phyloP scores from a whole-genome alignment of 1,140 invertebrate genomes.

The Drosophila biarmipes region DNA sequence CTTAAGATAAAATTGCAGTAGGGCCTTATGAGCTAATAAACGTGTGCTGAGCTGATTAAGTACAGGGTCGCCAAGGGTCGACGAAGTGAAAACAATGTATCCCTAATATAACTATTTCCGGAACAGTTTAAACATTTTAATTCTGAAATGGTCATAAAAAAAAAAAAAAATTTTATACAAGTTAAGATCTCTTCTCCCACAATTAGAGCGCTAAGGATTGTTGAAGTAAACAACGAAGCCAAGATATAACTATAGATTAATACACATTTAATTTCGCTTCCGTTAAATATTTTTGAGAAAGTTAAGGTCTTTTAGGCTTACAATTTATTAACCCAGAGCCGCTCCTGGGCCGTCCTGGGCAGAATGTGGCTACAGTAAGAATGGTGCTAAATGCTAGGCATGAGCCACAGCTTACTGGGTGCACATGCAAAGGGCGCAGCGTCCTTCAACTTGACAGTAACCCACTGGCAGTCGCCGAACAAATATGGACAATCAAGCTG shows the following conservation, averaged over 20 bases:
- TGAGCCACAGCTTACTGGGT: not conserved
- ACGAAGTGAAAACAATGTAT: not conserved
- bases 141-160: too few species aligned
- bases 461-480: constrained; percentile 29
- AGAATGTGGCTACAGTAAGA: constrained; percentile 7
- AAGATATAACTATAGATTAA: too few species aligned
- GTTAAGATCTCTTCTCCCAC: too few species aligned
- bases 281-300: too few species aligned
- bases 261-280: too few species aligned
- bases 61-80: constrained; percentile 23
- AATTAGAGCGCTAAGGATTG: too few species aligned
- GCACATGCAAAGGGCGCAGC: constrained; percentile 29
- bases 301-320: too few species aligned
- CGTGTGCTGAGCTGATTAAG: constrained; percentile 16
- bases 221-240: too few species aligned
- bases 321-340: not conserved
- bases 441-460: constrained; percentile 55
- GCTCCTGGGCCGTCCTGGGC: constrained; percentile 22
- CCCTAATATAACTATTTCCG: too few species aligned
- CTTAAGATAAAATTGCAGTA: constrained; percentile 62
- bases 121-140: too few species aligned
- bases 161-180: too few species aligned
- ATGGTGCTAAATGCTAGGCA: constrained; percentile 6
- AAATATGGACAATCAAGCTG: constrained; percentile 41
- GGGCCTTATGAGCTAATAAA: constrained; percentile 67